phyloP scores from a whole-genome alignment of 2,888 invertebrate species.

The Xestia sexstrigata region DNA sequence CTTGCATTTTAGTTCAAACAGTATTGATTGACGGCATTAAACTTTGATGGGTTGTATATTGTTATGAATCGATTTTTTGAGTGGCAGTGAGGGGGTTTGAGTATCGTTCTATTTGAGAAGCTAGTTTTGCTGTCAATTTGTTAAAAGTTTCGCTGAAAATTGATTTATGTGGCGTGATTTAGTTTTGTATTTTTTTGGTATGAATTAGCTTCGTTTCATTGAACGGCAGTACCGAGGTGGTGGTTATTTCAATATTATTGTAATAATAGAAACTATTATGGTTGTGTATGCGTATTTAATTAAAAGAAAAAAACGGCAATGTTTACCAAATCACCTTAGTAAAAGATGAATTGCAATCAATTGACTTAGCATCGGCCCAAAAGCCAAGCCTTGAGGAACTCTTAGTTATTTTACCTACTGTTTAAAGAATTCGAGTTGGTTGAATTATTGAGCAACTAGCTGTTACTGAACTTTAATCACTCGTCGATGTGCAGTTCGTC shows the following conservation, averaged over 20 bases:
- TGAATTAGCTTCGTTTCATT: not conserved
- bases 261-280: not conserved
- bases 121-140: slow-evolving; percentile 10
- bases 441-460: not conserved
- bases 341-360: not conserved
- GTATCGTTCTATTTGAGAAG: not conserved
- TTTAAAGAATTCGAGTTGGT: not conserved
- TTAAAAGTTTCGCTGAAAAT: slow-evolving; percentile 3
- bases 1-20: slow-evolving; percentile 78
- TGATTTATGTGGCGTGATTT: not conserved
- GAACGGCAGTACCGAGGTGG: not conserved
- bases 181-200: not conserved
- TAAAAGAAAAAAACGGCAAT: not conserved
- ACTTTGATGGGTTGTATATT: slow-evolving; percentile 68
- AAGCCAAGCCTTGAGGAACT: not conserved
- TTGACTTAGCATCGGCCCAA: not conserved
- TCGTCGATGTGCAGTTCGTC: slow-evolving; percentile 4
- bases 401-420: not conserved
- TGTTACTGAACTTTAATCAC: not conserved
- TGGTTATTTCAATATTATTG: not conserved
- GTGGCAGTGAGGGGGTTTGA: slow-evolving; percentile 32
- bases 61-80: slow-evolving; percentile 59
- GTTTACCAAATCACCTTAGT: not conserved
- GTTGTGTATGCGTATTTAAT: too few relatives aligned
- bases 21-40: slow-evolving; percentile 79